phyloP scores from a whole-genome alignment of 2,888 invertebrate genomes.

The Acrobeloides nanus region DNA sequence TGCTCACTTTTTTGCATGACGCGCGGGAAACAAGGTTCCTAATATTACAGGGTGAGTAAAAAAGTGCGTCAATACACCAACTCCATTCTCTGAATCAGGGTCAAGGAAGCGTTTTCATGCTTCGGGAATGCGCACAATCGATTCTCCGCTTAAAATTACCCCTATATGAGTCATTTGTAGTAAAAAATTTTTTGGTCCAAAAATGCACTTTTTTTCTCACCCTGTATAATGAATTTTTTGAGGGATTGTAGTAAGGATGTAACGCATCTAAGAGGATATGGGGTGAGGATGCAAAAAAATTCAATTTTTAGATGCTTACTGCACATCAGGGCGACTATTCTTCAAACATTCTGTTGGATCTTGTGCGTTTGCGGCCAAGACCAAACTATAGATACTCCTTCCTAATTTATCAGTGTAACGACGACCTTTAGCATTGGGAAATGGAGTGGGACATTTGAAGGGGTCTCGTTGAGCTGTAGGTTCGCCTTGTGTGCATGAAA shows the following conservation, averaged over 20 bases:
- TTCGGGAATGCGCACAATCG: no score
- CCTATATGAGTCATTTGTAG: no score
- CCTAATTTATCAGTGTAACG: constrained; percentile 51
- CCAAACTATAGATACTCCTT: constrained; percentile 44
- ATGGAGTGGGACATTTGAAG: constrained; percentile 48
- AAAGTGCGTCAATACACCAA: no score
- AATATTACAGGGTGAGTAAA: no score
- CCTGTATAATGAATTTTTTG: no score
- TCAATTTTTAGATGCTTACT: constrained; percentile 19
- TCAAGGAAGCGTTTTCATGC: no score
- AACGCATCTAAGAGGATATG: no score
- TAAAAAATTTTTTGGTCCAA: constrained; percentile 5
- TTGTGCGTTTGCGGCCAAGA: constrained; percentile 36
- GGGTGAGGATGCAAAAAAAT: background rate
- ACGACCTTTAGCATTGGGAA: constrained; percentile 35
- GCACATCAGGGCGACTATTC: constrained; percentile 45
- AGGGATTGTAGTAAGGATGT: no score
- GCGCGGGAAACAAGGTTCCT: no score
- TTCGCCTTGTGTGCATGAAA: constrained; percentile 45
- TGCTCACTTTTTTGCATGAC: no score
- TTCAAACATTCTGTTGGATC: constrained; percentile 42
- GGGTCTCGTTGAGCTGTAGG: constrained; percentile 48
- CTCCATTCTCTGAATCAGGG: constrained; percentile 1
- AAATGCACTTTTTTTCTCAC: no score
- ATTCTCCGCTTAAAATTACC: no score